A percentile compares a stretch with the other conserved stretches of the same genome.
Conservation (phyloP, 2,888 invertebrate genomes). For the Rambutsinella grinnellia region DNA sequence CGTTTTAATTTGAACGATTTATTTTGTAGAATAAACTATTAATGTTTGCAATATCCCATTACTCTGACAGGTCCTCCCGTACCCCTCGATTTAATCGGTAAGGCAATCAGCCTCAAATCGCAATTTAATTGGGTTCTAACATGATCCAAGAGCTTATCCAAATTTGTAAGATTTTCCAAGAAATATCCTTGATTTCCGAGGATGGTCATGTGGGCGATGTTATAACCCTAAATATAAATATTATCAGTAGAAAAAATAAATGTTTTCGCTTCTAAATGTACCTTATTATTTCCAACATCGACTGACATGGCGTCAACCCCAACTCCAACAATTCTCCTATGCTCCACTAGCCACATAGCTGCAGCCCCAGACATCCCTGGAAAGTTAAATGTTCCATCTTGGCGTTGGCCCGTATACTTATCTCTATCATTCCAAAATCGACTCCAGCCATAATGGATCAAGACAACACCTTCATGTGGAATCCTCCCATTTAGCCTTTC, state of each 20-base stretch:
- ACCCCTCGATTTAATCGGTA: constrained; percentile 76
- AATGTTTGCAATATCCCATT: constrained; percentile 68
- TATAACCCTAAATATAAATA: constrained; percentile 19
- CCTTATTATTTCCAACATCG: constrained; percentile 57
- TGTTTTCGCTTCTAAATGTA: constrained; percentile 21
- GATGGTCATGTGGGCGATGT: constrained; percentile 72
- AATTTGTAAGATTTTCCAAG: constrained; percentile 75
- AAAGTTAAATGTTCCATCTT: constrained; percentile 49
- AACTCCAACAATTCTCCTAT: constrained; percentile 27
- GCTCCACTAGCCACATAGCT: constrained; percentile 24
- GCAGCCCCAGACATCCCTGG: constrained; percentile 52
- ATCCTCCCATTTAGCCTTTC: constrained; percentile 28
- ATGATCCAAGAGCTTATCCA: constrained; percentile 38
- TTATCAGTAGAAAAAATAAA: background rate
- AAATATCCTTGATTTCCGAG: constrained; percentile 70
- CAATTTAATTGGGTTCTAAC: constrained; percentile 68
- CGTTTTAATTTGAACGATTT: too few species aligned
- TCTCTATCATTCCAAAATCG: constrained; percentile 25
- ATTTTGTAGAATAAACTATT: too few species aligned
- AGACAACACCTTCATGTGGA: constrained; percentile 9
- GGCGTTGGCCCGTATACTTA: constrained; percentile 2
- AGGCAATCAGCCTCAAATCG: constrained; percentile 69
- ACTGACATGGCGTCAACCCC: constrained; percentile 29
- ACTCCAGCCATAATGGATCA: constrained; percentile 31
- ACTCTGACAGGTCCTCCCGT: constrained; percentile 77